Evolutionary conservation across 2,797 vertebrate species (phyloP).

Genomic region (Cygnus olor): DNA sequence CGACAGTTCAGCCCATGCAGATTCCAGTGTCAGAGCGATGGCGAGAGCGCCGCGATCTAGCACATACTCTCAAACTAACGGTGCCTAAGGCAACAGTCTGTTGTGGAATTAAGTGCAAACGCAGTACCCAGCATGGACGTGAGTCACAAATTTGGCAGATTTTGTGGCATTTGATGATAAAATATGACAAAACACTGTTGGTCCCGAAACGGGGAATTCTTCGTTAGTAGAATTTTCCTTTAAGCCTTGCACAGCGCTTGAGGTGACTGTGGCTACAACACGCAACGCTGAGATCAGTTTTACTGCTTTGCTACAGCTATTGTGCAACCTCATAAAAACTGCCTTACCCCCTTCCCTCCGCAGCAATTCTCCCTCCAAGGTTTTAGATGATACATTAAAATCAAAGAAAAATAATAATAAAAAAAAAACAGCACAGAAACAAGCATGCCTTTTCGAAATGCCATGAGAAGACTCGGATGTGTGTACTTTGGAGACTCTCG

Average conservation of each 20-base stretch:
- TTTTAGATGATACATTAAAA: neutral
- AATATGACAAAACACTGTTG: constrained; percentile 22
- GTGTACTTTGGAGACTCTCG: neutral
- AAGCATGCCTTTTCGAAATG: neutral
- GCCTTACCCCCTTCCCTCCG: neutral
- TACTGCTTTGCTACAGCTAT: neutral
- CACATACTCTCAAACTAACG: neutral
- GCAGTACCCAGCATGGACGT: neutral
- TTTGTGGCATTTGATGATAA: neutral
- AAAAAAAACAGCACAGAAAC: neutral
- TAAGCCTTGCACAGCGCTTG: neutral
- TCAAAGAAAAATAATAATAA: neutral
- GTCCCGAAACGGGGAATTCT: neutral
- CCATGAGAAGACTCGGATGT: neutral
- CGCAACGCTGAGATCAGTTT: neutral
- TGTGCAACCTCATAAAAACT: neutral
- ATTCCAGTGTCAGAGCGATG: neutral
- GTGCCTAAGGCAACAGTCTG: constrained; percentile 55
- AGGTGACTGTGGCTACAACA: neutral
- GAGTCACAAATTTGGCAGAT: constrained; percentile 49
- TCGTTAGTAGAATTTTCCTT: neutral
- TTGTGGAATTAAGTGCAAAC: constrained; percentile 20
- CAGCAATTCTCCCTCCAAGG: neutral
- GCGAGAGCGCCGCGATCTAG: constrained; percentile 12
- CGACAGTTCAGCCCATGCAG: neutral